Evolutionary conservation across 64 coral and sea anemone species (phyloP).

Genomic region (Astreopora myriophthalma): DNA sequence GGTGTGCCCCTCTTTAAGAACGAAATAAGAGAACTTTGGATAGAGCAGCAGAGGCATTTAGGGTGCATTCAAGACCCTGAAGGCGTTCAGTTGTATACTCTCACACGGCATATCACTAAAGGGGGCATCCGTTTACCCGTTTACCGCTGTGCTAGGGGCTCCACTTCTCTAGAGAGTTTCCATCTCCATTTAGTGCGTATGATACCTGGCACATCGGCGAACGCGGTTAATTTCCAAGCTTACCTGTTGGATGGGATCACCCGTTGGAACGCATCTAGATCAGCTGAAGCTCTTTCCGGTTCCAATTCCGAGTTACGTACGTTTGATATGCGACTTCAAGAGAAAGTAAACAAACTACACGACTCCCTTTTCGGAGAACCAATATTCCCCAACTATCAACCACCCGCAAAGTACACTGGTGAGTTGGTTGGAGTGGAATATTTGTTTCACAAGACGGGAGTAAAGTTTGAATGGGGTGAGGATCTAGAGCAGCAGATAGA

Average conservation of each 20-base stretch:
- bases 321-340: neutral
- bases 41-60: neutral
- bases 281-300: neutral
- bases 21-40: neutral
- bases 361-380: neutral
- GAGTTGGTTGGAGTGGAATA: neutral
- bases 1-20: neutral
- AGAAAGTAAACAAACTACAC: neutral
- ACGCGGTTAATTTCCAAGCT: no score
- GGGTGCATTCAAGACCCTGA: neutral
- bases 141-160: neutral
- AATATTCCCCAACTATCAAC: neutral
- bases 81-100: neutral
- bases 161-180: neutral
- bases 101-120: neutral
- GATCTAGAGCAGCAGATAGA: neutral
- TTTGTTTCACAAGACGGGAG: neutral
- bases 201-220: neutral
- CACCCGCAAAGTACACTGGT: neutral
- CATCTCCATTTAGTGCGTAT: neutral
- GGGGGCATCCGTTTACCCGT: neutral
- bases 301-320: neutral
- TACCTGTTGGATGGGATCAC: no score
- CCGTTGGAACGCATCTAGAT: neutral
- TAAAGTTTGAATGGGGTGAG: neutral